Conservation (phyloP, 2,113 vertebrate species). For the Phyllostomus discolor region DNA sequence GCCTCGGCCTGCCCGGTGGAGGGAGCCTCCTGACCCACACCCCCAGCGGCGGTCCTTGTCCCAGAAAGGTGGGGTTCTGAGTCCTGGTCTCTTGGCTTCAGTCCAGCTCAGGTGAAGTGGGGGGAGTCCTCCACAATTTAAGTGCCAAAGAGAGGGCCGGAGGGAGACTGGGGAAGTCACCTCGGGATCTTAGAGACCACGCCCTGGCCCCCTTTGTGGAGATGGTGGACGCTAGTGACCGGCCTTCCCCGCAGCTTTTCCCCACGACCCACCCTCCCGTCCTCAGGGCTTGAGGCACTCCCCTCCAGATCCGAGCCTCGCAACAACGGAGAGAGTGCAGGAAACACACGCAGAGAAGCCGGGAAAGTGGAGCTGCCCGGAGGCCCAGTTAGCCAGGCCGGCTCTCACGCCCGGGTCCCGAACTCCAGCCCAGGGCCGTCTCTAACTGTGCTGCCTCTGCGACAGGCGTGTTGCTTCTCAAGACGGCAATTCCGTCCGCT, state of each 20-base stretch:
- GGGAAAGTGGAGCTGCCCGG: neutral
- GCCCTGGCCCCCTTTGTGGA: no score
- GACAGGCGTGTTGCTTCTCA: neutral
- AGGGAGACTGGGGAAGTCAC: neutral
- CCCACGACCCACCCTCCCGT: no score
- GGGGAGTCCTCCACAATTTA: neutral
- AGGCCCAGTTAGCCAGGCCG: neutral
- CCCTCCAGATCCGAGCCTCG: neutral
- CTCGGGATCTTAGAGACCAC: neutral
- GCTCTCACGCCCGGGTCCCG: neutral
- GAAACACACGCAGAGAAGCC: neutral
- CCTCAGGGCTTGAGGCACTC: neutral
- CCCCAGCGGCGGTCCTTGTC: neutral
- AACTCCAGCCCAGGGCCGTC: neutral
- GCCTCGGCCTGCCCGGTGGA: neutral
- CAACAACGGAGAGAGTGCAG: no score
- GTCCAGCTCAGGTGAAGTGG: neutral
- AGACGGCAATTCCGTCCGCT: neutral
- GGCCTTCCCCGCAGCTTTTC: no score
- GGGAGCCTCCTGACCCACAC: neutral
- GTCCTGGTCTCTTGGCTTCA: neutral
- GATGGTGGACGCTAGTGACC: no score
- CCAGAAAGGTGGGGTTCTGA: neutral
- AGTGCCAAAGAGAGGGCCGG: neutral
- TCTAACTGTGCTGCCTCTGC: neutral